Conservation (phyloP, 2,888 invertebrate species). For the Eristalis tenax region DNA sequence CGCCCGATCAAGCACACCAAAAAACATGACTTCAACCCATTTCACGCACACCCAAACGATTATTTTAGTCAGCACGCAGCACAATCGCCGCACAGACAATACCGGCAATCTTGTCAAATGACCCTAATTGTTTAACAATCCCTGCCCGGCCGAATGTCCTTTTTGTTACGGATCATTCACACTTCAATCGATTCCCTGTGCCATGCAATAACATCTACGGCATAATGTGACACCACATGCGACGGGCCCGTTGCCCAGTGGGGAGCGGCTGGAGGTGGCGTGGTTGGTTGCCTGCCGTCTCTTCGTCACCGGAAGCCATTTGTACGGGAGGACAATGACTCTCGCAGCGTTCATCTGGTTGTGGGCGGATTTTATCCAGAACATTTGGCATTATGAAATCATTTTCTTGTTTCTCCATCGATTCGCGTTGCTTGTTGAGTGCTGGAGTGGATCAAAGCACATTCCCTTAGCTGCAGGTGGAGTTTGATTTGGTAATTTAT, state of each 20-base stretch:
- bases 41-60: conserved; percentile 1
- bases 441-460: background rate
- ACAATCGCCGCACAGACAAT: background rate
- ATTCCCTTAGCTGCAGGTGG: background rate
- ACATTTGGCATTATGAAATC: conserved; percentile 27
- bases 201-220: conserved; percentile 10
- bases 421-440: background rate
- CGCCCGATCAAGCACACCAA: too few species aligned
- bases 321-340: background rate
- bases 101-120: conserved; percentile 22
- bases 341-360: background rate
- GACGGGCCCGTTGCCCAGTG: background rate
- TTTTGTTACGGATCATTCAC: conserved; percentile 28
- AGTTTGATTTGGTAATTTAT: background rate
- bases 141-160: conserved; percentile 14
- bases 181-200: conserved; percentile 2
- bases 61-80: background rate
- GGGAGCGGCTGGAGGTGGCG: background rate
- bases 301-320: background rate
- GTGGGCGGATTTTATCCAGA: conserved; percentile 6
- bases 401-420: conserved; percentile 8
- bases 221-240: conserved; percentile 30
- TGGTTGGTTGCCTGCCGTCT: background rate
- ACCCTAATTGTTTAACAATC: conserved; percentile 36
- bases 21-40: background rate